These are phyloP conservation scores for Melipona quadrifasciata DNA, from an alignment of 1,140 invertebrate genomes.

Conservation along the genomic window DNA sequence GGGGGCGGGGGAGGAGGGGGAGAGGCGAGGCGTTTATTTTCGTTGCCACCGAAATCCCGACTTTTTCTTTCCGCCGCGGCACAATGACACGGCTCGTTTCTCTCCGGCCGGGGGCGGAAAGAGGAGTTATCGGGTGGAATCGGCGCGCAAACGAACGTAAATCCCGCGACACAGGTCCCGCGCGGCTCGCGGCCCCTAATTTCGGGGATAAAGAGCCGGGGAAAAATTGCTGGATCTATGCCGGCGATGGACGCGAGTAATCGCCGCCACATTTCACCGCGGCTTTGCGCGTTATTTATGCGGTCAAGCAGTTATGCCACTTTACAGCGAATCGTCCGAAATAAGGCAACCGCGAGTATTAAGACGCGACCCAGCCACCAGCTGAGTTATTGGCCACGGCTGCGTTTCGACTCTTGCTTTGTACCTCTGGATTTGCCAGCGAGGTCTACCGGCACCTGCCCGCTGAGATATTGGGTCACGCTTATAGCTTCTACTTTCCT, in stretches of 20 bases:
- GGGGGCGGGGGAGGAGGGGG: background rate
- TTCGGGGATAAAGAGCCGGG: constrained; percentile 62
- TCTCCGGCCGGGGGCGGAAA: constrained; percentile 17
- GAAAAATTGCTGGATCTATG: constrained; percentile 60
- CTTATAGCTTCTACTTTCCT: background rate
- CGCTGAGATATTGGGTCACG: constrained; percentile 11
- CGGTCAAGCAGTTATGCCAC: constrained; percentile 62
- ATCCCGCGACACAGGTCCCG: constrained; percentile 43
- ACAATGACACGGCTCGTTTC: constrained; percentile 53
- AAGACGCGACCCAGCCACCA: constrained; percentile 12
- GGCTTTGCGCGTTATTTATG: constrained; percentile 61
- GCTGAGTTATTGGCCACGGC: constrained; percentile 37
- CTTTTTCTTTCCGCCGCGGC: constrained; percentile 28
- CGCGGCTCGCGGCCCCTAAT: constrained; percentile 51
- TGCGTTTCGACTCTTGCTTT: constrained; percentile 36
- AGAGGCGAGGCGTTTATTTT: constrained; percentile 54
- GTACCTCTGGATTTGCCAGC: constrained; percentile 9
- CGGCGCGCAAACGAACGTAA: constrained; percentile 60
- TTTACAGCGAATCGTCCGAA: constrained; percentile 55
- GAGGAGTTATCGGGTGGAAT: constrained; percentile 64
- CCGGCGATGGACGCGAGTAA: constrained; percentile 57
- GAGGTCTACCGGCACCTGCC: background rate
- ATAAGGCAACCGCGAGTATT: constrained; percentile 52
- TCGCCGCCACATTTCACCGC: constrained; percentile 57
- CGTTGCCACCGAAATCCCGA: constrained; percentile 40